Percentiles rank a stretch among this genome's conserved stretches.
Evolutionary conservation across 1,140 invertebrate genomes (phyloP).

Genomic region (Tyrophagus putrescentiae): DNA sequence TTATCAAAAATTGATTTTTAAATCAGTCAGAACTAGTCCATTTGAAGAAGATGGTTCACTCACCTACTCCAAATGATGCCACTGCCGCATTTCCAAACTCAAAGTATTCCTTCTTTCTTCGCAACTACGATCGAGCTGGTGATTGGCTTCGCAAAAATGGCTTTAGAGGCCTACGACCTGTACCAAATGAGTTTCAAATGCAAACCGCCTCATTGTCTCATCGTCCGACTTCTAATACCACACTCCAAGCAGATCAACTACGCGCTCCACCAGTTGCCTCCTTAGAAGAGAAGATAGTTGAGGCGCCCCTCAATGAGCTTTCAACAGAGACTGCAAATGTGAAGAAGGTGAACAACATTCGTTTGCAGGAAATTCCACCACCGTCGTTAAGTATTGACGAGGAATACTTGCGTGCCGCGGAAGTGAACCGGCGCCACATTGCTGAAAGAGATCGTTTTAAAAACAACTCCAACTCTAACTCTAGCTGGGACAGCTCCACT

Average conservation of each 20-base stretch:
- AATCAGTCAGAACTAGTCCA: neutral
- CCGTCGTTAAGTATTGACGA: neutral
- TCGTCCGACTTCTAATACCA: neutral
- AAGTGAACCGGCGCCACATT: neutral
- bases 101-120: constrained; percentile 1
- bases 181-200: neutral
- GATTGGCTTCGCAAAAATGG: neutral
- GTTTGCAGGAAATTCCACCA: neutral
- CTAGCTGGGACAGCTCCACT: neutral
- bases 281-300: neutral
- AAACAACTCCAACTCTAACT: neutral
- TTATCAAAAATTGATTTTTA: constrained; percentile 3
- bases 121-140: neutral
- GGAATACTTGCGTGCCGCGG: neutral
- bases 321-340: neutral
- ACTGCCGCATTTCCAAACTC: neutral
- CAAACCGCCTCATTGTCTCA: neutral
- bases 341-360: neutral
- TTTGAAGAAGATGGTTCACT: neutral
- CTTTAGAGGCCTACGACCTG: neutral
- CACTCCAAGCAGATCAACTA: neutral
- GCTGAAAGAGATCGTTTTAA: neutral
- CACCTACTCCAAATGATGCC: neutral
- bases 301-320: neutral
- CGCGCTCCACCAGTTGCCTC: neutral